These are phyloP conservation scores for Grammomys dolichurus DNA, from an alignment of 2,113 vertebrate species.

Conservation along the genomic window DNA sequence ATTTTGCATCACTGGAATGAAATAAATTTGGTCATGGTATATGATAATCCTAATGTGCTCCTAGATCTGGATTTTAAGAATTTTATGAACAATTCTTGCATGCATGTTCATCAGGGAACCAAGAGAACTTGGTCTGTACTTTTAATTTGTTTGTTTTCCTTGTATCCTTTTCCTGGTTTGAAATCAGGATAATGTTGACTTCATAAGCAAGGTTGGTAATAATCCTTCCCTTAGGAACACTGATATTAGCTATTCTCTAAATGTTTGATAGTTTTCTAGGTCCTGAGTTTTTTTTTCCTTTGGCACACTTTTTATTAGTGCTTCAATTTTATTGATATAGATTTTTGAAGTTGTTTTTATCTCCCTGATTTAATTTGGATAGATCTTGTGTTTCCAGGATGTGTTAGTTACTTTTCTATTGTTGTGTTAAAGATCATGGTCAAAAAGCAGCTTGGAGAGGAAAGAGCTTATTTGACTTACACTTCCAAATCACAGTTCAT, in stretches of 20 bases:
- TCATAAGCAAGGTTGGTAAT: background rate
- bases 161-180: background rate
- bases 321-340: background rate
- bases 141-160: background rate
- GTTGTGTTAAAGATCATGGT: background rate
- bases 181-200: background rate
- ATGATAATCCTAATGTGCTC: background rate
- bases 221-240: background rate
- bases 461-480: background rate
- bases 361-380: background rate
- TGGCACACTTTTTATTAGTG: background rate
- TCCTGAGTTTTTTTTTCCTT: background rate
- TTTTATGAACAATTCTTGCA: background rate
- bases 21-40: background rate
- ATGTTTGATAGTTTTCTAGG: background rate
- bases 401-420: background rate
- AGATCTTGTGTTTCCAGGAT: background rate
- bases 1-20: background rate
- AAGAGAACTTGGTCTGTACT: background rate
- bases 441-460: background rate
- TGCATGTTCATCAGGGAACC: background rate
- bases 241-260: background rate
- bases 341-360: background rate
- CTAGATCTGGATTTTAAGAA: background rate
- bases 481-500: background rate